A percentile compares a stretch with the other conserved stretches of the same genome.
phyloP scores from a whole-genome alignment of 2,888 invertebrate genomes.

The Trachelus stipa region DNA sequence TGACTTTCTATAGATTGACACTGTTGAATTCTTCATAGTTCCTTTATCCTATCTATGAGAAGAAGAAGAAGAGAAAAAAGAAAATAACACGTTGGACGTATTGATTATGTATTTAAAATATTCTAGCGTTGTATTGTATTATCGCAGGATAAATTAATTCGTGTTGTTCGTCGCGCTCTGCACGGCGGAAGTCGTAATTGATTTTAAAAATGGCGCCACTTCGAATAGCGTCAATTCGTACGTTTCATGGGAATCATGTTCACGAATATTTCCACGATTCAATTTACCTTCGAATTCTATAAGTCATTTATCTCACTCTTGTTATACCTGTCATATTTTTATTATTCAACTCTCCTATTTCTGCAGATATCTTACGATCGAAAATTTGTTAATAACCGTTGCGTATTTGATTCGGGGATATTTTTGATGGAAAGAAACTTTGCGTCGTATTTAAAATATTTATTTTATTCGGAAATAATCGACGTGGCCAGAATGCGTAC shows the following conservation, averaged over 20 bases:
- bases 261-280: not conserved
- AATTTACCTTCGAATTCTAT: not conserved
- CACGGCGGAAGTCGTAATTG: constrained; percentile 6
- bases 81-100: constrained; percentile 33
- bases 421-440: not conserved
- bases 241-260: not conserved
- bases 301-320: not conserved
- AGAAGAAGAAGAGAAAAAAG: not conserved
- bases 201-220: constrained; percentile 13
- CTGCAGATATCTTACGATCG: not conserved
- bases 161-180: constrained; percentile 16
- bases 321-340: not conserved
- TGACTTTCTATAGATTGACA: constrained; percentile 30
- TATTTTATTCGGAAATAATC: not conserved
- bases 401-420: not conserved
- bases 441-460: not conserved
- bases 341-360: not conserved
- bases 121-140: constrained; percentile 35
- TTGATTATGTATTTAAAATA: constrained; percentile 36
- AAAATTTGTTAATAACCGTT: not conserved
- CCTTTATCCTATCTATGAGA: constrained; percentile 43
- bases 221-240: not conserved
- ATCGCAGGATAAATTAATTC: constrained; percentile 34
- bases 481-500: too few relatives aligned
- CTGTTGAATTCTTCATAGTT: constrained; percentile 48